Evolutionary conservation across 2,113 vertebrate genomes (phyloP).

Genomic region (Terrapene triunguis): DNA sequence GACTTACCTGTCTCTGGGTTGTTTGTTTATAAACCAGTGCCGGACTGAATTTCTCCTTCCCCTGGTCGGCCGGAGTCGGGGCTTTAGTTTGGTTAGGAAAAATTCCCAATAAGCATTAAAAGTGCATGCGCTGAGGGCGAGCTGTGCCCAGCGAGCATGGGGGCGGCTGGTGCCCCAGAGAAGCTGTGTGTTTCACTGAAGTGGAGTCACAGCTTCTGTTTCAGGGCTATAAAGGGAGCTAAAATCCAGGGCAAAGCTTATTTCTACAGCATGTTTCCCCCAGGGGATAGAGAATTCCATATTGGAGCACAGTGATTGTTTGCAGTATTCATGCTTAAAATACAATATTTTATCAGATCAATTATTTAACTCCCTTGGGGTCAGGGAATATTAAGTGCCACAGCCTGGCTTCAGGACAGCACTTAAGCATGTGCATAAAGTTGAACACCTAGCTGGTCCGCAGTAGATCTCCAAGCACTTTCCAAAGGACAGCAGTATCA

Average conservation of each 20-base stretch:
- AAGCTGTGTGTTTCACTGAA: background rate
- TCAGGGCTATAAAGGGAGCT: background rate
- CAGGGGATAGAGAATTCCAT: background rate
- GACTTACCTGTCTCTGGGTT: background rate
- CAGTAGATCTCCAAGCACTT: background rate
- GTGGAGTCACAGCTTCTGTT: background rate
- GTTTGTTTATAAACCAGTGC: background rate
- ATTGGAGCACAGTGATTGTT: background rate
- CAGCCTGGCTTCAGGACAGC: background rate
- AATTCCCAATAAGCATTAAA: background rate
- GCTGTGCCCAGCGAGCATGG: background rate
- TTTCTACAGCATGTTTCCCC: background rate
- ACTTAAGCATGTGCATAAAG: background rate
- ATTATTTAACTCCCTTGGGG: background rate
- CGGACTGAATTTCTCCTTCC: background rate
- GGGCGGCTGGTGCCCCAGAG: background rate
- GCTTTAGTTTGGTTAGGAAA: background rate
- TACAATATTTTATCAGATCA: background rate
- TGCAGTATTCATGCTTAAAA: background rate
- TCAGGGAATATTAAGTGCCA: background rate
- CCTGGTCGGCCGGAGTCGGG: background rate
- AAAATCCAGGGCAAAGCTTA: background rate
- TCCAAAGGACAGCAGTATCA: background rate
- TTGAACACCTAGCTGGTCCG: background rate
- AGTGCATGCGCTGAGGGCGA: rapidly evolving